Conservation (phyloP, 2,113 vertebrate species). For the Sigmodon hispidus region DNA sequence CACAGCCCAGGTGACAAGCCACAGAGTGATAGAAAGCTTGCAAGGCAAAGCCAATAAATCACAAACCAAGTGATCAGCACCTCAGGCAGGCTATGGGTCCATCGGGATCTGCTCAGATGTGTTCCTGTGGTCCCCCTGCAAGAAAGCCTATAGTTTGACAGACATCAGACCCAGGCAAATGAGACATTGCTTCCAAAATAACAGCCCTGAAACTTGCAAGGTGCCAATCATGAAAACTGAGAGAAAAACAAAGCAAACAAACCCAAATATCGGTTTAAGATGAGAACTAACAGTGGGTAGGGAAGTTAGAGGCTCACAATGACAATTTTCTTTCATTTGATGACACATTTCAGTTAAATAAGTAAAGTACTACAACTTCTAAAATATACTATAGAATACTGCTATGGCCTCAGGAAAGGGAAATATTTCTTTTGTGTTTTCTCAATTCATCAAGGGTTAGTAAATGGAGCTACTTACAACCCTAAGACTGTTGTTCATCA, state of each 20-base stretch:
- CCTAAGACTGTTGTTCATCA: background rate
- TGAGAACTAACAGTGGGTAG: background rate
- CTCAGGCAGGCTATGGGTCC: background rate
- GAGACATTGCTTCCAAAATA: background rate
- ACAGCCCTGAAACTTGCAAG: background rate
- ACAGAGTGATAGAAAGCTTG: background rate
- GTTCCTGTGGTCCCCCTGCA: background rate
- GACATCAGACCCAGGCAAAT: background rate
- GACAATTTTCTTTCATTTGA: background rate
- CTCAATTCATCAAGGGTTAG: background rate
- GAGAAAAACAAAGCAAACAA: background rate
- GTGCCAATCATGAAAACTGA: background rate
- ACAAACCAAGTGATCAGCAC: background rate
- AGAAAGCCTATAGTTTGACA: background rate
- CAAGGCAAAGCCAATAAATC: background rate
- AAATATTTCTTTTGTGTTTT: constrained; percentile 1
- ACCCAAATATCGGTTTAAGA: background rate
- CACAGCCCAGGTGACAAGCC: background rate
- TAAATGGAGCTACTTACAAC: constrained; percentile 8
- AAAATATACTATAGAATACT: background rate
- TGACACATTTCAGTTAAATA: background rate
- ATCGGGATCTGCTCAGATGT: background rate
- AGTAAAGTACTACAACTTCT: background rate
- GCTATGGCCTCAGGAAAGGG: background rate
- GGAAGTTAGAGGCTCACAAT: background rate